Conservation (phyloP, 2,113 vertebrate genomes). For the Podiceps cristatus region DNA sequence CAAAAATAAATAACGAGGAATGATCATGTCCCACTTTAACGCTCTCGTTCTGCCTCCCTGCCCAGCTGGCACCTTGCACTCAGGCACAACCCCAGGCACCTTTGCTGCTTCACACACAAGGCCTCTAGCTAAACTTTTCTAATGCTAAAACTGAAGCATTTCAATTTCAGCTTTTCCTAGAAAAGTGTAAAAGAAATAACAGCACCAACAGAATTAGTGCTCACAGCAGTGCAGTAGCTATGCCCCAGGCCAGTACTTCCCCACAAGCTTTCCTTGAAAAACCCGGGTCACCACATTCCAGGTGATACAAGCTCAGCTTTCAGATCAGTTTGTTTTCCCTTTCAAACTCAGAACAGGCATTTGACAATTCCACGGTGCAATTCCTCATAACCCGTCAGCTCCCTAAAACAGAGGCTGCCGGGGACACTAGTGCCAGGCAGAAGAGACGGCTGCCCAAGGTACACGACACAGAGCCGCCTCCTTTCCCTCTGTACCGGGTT, state of each 20-base stretch:
- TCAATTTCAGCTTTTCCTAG: not conserved
- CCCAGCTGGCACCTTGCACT: fast-evolving
- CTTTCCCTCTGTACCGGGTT: fast-evolving
- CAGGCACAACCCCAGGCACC: too few species aligned
- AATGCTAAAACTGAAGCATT: not conserved
- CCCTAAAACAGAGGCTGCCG: fast-evolving
- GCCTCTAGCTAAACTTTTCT: not conserved
- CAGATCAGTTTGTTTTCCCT: too few species aligned
- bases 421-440: not conserved
- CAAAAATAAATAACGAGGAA: not conserved
- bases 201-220: not conserved
- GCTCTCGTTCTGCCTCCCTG: not conserved
- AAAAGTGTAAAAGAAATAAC: not conserved
- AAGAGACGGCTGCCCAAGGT: too few species aligned
- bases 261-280: not conserved
- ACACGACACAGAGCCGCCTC: not conserved
- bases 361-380: not conserved
- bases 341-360: not conserved
- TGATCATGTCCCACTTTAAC: fast-evolving
- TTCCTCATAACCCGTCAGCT: not conserved
- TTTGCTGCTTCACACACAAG: not conserved
- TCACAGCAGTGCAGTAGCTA: not conserved
- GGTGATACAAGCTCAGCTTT: not conserved
- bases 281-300: fast-evolving
- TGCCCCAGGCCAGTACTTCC: not conserved